Percentiles rank a stretch among this genome's conserved stretches.
Evolutionary conservation across 2,888 invertebrate genomes (phyloP).

Genomic region (Protula sp.): DNA sequence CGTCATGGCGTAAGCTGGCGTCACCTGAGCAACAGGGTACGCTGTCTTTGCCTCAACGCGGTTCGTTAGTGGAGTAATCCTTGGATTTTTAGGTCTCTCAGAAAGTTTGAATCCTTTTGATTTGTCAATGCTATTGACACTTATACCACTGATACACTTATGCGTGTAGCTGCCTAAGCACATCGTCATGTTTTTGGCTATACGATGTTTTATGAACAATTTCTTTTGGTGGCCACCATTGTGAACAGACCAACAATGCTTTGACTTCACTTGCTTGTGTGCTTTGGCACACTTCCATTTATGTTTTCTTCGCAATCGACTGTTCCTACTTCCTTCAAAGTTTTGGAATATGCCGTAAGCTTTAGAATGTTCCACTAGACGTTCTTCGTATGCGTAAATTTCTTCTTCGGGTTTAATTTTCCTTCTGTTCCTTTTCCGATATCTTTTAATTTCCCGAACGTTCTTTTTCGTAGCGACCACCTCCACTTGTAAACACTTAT

Average conservation of each 20-base stretch:
- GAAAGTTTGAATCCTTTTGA: not conserved
- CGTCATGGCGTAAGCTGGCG: constrained; percentile 2
- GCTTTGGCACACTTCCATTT: constrained; percentile 27
- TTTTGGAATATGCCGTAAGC: too few species aligned
- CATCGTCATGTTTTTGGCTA: constrained; percentile 30
- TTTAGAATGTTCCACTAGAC: too few species aligned
- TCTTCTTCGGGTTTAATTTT: too few species aligned
- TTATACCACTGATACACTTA: not conserved
- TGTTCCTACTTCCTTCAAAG: too few species aligned
- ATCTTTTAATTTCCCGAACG: too few species aligned
- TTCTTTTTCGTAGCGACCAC: too few species aligned
- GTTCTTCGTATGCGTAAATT: too few species aligned
- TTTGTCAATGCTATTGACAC: not conserved
- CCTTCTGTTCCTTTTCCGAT: too few species aligned
- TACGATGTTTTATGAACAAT: constrained; percentile 35
- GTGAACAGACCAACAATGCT: constrained; percentile 31
- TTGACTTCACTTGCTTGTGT: constrained; percentile 37
- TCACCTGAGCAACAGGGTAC: not conserved
- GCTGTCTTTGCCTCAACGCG: not conserved
- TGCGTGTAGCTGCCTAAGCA: not conserved
- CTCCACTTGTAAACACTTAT: too few species aligned
- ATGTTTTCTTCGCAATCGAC: constrained; percentile 9
- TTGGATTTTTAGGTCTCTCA: too few species aligned
- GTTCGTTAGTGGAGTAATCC: not conserved
- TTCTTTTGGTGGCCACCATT: constrained; percentile 34